Base-by-base conservation (phyloP, 2,797 vertebrate species). In the Smutsia gigantea region DNA sequence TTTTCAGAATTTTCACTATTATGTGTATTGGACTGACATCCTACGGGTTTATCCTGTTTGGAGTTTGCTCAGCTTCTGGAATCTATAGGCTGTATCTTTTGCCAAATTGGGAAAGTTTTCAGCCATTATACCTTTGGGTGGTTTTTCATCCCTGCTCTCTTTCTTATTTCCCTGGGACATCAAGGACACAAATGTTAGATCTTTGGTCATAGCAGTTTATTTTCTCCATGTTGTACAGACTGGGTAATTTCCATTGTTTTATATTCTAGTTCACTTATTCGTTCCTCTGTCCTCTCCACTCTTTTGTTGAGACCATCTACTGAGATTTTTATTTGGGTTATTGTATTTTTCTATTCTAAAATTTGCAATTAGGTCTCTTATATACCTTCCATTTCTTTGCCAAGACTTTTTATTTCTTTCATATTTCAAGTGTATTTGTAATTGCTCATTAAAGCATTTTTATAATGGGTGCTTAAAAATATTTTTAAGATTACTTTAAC, bases 401-500 rank as follows among this genome's bases (percentile, higher is more conserved):
- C 34, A 49, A 82, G 27, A 31, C 37, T 75, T 39, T 77, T n/a
- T 74, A 53, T 46, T 46, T 90, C 7, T 49, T 69, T 46, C 51
- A 55, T 63, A 15, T 85, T 81, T 89, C 25, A 25, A 68, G 77
- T 21, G 13, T 64, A 11, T n/a, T 72, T 71, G 2, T 82, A 59
- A 83, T 59, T 90, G 3, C 12, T 85, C 21, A 66, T 72, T 82
- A 15, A 94, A 91, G 42, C 19, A 71, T 71, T 57, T 87, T 88
- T 71, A 57, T 71, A 9, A 88, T 57, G 10, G 79, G 7, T 25
- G 7, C 49, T 88, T 87, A 39, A 69, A 59, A 84, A 74, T 53
- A 37, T 53, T 90, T 81, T 92, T 83, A 77, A 95, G 42, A 34
- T 74, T 74, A 55, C 39, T 91, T 42, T 91, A 77, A 42, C 29